Conservation (phyloP, 1,140 invertebrate species). For the Venturia canescens region DNA sequence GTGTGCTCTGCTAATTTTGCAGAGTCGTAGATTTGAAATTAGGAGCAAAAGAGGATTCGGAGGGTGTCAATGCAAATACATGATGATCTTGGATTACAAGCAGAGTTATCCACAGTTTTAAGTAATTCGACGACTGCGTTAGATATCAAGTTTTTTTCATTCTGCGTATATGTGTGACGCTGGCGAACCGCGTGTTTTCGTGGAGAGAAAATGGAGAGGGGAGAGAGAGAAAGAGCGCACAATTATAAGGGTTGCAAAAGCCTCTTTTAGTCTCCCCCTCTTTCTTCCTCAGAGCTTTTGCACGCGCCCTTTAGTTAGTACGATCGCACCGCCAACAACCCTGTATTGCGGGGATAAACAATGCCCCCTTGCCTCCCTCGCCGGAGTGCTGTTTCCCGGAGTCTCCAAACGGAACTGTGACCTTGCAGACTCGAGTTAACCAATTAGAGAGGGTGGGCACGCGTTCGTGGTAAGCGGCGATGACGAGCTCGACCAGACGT, state of each 20-base stretch:
- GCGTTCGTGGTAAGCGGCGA: conserved; percentile 30
- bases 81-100: too few relatives aligned
- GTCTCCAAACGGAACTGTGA: conserved; percentile 12
- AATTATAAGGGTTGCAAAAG: conserved; percentile 18
- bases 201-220: neutral
- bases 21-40: too few relatives aligned
- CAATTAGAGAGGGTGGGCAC: conserved; percentile 35
- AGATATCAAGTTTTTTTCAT: too few relatives aligned
- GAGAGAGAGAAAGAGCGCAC: conserved; percentile 18
- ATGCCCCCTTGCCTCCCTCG: neutral
- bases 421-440: conserved; percentile 36
- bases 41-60: too few relatives aligned
- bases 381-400: conserved; percentile 34
- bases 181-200: too few relatives aligned
- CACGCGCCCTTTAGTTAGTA: conserved; percentile 36
- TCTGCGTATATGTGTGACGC: too few relatives aligned
- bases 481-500: conserved; percentile 41
- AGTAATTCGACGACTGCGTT: too few relatives aligned
- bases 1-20: too few relatives aligned
- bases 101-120: too few relatives aligned
- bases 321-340: neutral
- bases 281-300: neutral
- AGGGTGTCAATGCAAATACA: too few relatives aligned
- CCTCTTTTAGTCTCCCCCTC: neutral
- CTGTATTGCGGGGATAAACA: neutral